Base-by-base conservation (phyloP, 2,888 invertebrate species). In the Acheta domesticus region DNA sequence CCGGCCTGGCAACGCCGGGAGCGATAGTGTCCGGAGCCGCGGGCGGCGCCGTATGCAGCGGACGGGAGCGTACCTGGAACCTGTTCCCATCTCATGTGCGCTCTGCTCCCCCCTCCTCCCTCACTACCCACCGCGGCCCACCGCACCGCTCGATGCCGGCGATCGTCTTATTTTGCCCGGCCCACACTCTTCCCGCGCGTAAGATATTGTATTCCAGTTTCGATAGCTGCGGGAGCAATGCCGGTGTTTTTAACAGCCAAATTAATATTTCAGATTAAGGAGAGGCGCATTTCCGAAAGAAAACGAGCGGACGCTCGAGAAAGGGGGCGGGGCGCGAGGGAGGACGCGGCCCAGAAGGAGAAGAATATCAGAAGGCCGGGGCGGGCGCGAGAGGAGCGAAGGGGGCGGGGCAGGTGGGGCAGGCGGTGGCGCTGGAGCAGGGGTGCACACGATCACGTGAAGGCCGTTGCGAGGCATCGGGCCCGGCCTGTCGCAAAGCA, bases 251-350 rank as follows among this genome's bases (percentile, higher is more conserved):
- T 62, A 62, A 62, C 62, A 62, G n/a, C 62, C 62, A 62, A 62
- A 62, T 62, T 62, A 62, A 62, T 62, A 62, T 62, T n/a, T 62
- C 62, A n/a, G n/a, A 62, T n/a, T 62, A n/a, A 62, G n/a, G 62
- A 62, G n/a, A 62, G 62, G n/a, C 8, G 62, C 62, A 36, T 36
- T 36, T 36, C 36, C 36, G 62, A n/a, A 62, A 14, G n/a, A 14
- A 62, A 62, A 62, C 62, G n/a, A 62, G n/a, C 62, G 14, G 62
- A 8, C 62, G n/a, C 62, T 19, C n/a, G 16, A 11, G 62, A 62
- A 62, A 62, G n/a, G 62, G 62, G 14, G n/a, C n/a, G 62, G 62
- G 62, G 14, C n/a, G 16, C 62, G 62, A 62, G n/a, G n/a, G n/a
- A n/a, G n/a, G 62, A 62, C 23, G 23, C 4, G 23, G 23, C 23